Conservation (phyloP, 2,888 invertebrate species). For the Linnaemya vulpina region DNA sequence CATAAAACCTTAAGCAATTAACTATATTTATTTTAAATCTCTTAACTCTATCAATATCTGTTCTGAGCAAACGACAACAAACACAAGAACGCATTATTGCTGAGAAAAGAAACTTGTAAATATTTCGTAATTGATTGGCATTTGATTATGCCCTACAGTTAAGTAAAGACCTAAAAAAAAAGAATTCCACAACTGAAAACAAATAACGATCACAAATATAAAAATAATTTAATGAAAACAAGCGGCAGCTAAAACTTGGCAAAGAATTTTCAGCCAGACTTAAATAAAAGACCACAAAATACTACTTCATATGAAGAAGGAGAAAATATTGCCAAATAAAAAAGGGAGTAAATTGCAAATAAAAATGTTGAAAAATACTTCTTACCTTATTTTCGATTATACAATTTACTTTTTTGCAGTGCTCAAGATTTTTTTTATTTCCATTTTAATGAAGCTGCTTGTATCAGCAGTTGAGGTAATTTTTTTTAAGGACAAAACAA, state of each 20-base stretch:
- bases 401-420: slow-evolving; percentile 66
- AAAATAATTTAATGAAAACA: slow-evolving; percentile 41
- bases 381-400: slow-evolving; percentile 65
- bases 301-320: neutral
- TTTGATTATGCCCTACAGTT: slow-evolving; percentile 74
- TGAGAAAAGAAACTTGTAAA: slow-evolving; percentile 43
- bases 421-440: slow-evolving; percentile 48
- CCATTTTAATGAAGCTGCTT: slow-evolving; percentile 71
- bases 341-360: slow-evolving; percentile 72
- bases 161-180: slow-evolving; percentile 20
- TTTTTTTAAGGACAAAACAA: slow-evolving; percentile 25
- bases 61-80: slow-evolving; percentile 40
- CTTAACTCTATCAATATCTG: slow-evolving; percentile 52
- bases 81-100: slow-evolving; percentile 58
- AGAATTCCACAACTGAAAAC: slow-evolving; percentile 22
- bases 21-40: slow-evolving; percentile 55
- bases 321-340: slow-evolving; percentile 35
- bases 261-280: slow-evolving; percentile 37
- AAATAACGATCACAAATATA: slow-evolving; percentile 39
- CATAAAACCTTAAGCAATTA: slow-evolving; percentile 48
- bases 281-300: slow-evolving; percentile 29
- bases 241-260: slow-evolving; percentile 27
- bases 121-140: slow-evolving; percentile 72
- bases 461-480: slow-evolving; percentile 61
- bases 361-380: slow-evolving; percentile 63